Base-by-base conservation (phyloP, 2,113 vertebrate species). In the Heterotis niloticus region DNA sequence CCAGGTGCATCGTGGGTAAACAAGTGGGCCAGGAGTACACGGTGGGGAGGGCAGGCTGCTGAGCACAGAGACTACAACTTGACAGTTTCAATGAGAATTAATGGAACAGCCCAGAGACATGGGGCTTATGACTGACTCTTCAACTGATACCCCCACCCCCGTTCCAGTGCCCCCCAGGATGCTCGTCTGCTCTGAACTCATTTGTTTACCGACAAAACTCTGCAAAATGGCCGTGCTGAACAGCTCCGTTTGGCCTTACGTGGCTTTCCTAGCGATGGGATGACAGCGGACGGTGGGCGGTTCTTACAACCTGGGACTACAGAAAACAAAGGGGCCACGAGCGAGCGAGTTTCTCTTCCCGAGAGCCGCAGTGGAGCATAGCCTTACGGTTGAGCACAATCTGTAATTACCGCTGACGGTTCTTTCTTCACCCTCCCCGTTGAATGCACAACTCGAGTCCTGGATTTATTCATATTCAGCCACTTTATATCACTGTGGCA, bases 331-430 rank as follows among this genome's bases (percentile, higher is more conserved):
- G 0, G 20, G 54, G 20, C 13, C 11, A 54, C 23, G 57, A n/a
- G 5, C 16, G 5, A 14, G 57, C 24, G n/a, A 44, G 70, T 60
- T 72, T 68, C 66, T 74, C 72, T 62, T 79, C 79, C 77, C 83
- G 79, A 80, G 83, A 24, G 78, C 28, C n/a, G 1, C 34, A 23
- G 28, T 80, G 74, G 83, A 84, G 81, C 81, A 81, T 83, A 73
- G 52, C 75, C 85, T 87, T 82, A 83, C 80, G 76, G 81, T 73
- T 78, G 73, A 79, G 75, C 72, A 77, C 67, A 68, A 76, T 65
- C 62, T 12, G 75, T 85, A 82, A 85, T 81, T 80, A 86, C 80
- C 73, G 14, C 77, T 72, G 59, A 68, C 83, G 76, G 60, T 59
- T 75, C 80, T 69, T 17, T 26, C 60, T 78, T 77, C 26, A 72